A percentile compares a stretch with the other conserved stretches of the same genome.
phyloP scores from a whole-genome alignment of 2,797 vertebrate species.

The Allobates femoralis region DNA sequence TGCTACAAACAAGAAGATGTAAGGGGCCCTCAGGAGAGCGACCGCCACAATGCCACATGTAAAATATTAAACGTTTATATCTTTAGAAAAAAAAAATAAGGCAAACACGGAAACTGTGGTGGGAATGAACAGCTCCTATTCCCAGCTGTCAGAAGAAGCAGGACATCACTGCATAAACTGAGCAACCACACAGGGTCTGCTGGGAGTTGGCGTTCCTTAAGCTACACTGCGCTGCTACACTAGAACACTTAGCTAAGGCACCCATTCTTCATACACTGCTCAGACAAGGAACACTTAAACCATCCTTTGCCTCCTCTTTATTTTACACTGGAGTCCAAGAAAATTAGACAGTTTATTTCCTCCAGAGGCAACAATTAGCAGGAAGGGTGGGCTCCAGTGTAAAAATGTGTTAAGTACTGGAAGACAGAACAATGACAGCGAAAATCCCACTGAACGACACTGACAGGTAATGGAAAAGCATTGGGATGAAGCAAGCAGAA shows the following conservation, averaged over 20 bases:
- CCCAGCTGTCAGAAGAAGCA: constrained; percentile 5
- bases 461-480: constrained; percentile 13
- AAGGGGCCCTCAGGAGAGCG: constrained; percentile 49
- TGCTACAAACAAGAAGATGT: constrained; percentile 49
- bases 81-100: constrained; percentile 46
- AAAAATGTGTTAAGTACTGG: background rate
- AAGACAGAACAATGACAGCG: background rate
- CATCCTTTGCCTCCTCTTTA: background rate
- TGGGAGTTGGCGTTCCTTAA: constrained; percentile 40
- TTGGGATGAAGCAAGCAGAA: background rate
- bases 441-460: constrained; percentile 15
- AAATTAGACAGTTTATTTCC: background rate
- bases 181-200: constrained; percentile 29
- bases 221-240: constrained; percentile 47
- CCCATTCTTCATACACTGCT: background rate
- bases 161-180: constrained; percentile 2
- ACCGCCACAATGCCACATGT: constrained; percentile 41
- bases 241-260: constrained; percentile 47
- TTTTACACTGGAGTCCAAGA: background rate
- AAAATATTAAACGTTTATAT: constrained; percentile 54
- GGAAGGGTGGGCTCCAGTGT: background rate
- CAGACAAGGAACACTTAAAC: background rate
- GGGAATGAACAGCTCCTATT: constrained; percentile 20
- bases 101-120: background rate
- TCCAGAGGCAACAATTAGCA: background rate